Evolutionary conservation across 1,140 invertebrate species (phyloP).

Genomic region (Cepaea nemoralis): DNA sequence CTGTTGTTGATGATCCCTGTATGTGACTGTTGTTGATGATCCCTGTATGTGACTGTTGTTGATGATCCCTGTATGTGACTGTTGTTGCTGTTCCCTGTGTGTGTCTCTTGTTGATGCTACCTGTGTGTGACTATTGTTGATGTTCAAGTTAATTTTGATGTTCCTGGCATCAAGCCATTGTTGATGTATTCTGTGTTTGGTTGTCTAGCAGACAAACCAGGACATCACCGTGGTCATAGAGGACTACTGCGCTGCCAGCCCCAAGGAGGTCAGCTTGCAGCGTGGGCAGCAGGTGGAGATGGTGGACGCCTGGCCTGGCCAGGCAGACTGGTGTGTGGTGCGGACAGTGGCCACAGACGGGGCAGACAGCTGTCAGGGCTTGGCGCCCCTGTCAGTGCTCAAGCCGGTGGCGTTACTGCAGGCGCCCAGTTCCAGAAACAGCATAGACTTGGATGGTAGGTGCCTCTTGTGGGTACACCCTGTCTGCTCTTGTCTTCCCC

Average conservation of each 20-base stretch:
- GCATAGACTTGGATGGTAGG: slow-evolving; percentile 69
- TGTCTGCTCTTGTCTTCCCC: too few relatives aligned
- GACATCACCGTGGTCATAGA: slow-evolving; percentile 67
- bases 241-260: slow-evolving; percentile 63
- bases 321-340: slow-evolving; percentile 70
- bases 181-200: not conserved
- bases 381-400: slow-evolving; percentile 85
- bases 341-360: slow-evolving; percentile 65
- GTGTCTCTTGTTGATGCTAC: too few relatives aligned
- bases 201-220: slow-evolving; percentile 50
- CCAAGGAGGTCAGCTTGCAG: slow-evolving; percentile 62
- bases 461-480: not conserved
- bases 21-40: too few relatives aligned
- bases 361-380: slow-evolving; percentile 76
- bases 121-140: too few relatives aligned
- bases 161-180: too few relatives aligned
- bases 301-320: slow-evolving; percentile 78
- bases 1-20: too few relatives aligned
- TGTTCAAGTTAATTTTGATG: too few relatives aligned
- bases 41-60: too few relatives aligned
- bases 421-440: slow-evolving; percentile 61
- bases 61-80: too few relatives aligned
- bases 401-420: slow-evolving; percentile 78
- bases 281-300: slow-evolving; percentile 89
- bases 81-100: too few relatives aligned